phyloP scores from a whole-genome alignment of 2,888 invertebrate genomes.

The Callyntrura sp. region DNA sequence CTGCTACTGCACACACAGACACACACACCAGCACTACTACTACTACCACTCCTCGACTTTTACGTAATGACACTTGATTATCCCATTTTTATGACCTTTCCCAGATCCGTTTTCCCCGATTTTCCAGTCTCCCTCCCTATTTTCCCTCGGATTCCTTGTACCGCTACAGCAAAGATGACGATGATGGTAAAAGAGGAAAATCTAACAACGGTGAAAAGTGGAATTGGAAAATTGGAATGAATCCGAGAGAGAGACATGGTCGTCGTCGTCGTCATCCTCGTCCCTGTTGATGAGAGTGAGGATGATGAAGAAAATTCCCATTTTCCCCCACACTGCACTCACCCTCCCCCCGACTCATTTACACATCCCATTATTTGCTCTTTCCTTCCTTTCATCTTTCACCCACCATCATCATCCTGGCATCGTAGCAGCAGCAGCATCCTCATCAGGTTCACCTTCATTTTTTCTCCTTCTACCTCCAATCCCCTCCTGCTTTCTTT shows the following conservation, averaged over 20 bases:
- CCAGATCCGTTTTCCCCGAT: not conserved
- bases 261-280: not conserved
- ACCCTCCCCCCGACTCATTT: constrained; percentile 45
- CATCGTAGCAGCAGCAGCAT: no score
- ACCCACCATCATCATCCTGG: no score
- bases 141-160: not conserved
- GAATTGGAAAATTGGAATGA: constrained; percentile 70
- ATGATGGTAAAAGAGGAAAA: not conserved
- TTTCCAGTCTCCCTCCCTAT: not conserved
- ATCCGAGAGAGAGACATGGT: not conserved
- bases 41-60: not conserved
- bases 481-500: not conserved
- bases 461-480: not conserved
- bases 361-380: constrained; percentile 64
- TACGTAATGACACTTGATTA: constrained; percentile 78
- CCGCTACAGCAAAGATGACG: no score
- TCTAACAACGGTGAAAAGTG: not conserved
- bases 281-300: not conserved
- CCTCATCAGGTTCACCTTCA: no score
- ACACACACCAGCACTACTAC: no score
- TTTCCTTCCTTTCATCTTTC: not conserved
- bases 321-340: constrained; percentile 25
- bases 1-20: not conserved
- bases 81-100: constrained; percentile 75
- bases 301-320: not conserved